A percentile compares a stretch with the other conserved stretches of the same genome.
phyloP scores from a whole-genome alignment of 2,113 vertebrate genomes.

The Brienomyrus brachyistius region DNA sequence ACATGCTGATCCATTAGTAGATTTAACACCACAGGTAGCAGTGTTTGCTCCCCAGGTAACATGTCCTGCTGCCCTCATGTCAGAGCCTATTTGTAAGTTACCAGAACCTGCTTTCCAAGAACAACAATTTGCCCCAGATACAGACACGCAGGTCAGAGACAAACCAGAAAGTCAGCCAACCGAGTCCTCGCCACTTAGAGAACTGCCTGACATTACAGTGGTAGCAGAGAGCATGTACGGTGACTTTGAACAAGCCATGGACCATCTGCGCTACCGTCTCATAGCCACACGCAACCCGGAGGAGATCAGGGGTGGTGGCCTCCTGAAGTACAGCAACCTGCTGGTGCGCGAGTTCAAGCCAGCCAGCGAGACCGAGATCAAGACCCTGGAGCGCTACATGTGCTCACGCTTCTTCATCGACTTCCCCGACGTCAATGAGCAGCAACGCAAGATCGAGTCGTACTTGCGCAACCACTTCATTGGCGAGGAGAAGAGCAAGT shows the following conservation, averaged over 20 bases:
- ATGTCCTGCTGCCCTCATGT: background rate
- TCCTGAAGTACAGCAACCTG: conserved; percentile 92
- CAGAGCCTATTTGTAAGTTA: background rate
- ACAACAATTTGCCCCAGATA: background rate
- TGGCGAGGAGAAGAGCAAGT: conserved; percentile 89
- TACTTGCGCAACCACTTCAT: conserved; percentile 94
- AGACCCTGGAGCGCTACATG: conserved; percentile 92
- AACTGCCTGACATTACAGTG: conserved; percentile 58
- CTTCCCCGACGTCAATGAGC: conserved; percentile 85
- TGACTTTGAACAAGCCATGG: conserved; percentile 84
- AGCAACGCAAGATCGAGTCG: conserved; percentile 90
- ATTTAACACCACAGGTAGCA: background rate
- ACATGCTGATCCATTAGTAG: background rate
- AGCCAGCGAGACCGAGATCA: conserved; percentile 79
- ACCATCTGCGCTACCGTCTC: conserved; percentile 77
- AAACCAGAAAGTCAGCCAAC: conserved; percentile 32
- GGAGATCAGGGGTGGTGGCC: conserved; percentile 89
- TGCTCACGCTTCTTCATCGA: conserved; percentile 97
- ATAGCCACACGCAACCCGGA: conserved; percentile 89
- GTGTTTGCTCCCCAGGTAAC: background rate
- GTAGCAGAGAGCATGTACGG: conserved; percentile 93
- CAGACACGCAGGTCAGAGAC: background rate
- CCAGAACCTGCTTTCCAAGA: background rate
- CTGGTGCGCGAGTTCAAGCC: conserved; percentile 87
- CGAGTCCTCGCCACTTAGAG: conserved; percentile 26